These are phyloP conservation scores for Choreutis nemorana DNA, from an alignment of 2,888 invertebrate genomes.

Conservation along the genomic window DNA sequence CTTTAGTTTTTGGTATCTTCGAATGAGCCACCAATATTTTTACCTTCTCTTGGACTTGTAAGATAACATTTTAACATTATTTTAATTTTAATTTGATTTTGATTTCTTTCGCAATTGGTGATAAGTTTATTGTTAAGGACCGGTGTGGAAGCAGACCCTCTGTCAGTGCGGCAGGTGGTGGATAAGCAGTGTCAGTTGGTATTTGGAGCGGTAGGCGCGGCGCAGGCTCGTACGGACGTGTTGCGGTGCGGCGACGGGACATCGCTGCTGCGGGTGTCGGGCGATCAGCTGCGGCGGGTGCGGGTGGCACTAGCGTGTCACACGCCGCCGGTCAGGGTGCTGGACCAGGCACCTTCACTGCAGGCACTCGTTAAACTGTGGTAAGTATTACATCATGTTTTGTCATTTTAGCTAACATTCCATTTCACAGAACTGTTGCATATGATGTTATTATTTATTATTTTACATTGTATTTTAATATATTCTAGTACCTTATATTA, in stretches of 20 bases:
- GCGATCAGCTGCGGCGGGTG: conserved; percentile 16
- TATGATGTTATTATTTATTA: too few species aligned
- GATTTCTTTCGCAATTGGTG: not conserved
- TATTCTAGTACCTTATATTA: too few species aligned
- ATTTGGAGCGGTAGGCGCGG: conserved; percentile 24
- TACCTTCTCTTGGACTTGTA: conserved; percentile 36
- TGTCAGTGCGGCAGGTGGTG: conserved; percentile 17
- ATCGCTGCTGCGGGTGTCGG: conserved; percentile 59
- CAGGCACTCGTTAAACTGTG: too few species aligned
- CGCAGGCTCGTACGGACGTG: conserved; percentile 22
- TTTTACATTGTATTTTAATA: too few species aligned
- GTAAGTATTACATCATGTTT: too few species aligned
- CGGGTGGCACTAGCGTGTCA: conserved; percentile 21
- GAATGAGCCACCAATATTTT: conserved; percentile 25
- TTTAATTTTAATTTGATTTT: not conserved
- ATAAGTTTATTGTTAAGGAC: conserved; percentile 10
- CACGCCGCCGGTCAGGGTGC: conserved; percentile 12
- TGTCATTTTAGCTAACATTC: too few species aligned
- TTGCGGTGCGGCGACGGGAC: conserved; percentile 14
- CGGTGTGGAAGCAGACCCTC: conserved; percentile 13
- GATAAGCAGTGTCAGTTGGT: conserved; percentile 16
- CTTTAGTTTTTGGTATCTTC: too few species aligned
- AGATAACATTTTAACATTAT: conserved; percentile 16
- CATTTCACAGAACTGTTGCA: too few species aligned
- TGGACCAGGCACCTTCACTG: conserved; percentile 18